A percentile compares a stretch with the other conserved stretches of the same genome.
phyloP scores from a whole-genome alignment of 2,113 vertebrate genomes.

The Neopipo cinnamomea region DNA sequence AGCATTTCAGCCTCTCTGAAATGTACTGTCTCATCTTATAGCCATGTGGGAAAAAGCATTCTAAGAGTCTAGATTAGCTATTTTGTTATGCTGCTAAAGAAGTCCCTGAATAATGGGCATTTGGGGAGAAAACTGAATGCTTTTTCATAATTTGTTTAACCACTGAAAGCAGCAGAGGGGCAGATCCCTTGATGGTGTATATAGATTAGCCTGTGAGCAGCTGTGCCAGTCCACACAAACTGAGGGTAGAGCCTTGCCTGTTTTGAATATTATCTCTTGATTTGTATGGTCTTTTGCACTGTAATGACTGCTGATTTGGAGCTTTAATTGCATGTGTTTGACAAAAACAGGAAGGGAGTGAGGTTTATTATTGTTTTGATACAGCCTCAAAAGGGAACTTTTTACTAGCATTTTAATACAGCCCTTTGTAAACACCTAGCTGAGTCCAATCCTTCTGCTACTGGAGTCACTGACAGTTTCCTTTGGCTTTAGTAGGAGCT shows the following conservation, averaged over 20 bases:
- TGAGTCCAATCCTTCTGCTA: not conserved
- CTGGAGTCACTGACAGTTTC: not conserved
- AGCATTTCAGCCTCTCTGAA: not conserved
- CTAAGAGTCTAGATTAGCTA: not conserved
- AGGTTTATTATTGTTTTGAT: constrained; percentile 34
- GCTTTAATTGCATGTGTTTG: constrained; percentile 17
- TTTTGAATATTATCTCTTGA: not conserved
- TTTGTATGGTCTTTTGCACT: not conserved
- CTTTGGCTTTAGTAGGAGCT: not conserved
- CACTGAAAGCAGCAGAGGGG: not conserved
- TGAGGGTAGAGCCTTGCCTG: not conserved
- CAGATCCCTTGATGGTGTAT: not conserved
- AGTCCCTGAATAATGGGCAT: not conserved
- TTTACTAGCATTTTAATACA: constrained; percentile 38
- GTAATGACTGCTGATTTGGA: constrained; percentile 1
- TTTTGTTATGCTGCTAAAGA: not conserved
- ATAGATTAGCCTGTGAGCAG: not conserved
- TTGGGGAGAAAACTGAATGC: not conserved
- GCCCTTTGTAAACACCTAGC: constrained; percentile 10
- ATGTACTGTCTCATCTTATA: not conserved
- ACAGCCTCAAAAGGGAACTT: constrained; percentile 13
- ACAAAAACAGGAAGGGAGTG: not conserved
- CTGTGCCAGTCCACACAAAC: not conserved
- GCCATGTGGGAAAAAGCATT: not conserved
- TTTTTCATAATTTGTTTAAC: not conserved